Percentiles rank a stretch among this genome's conserved stretches.
These are phyloP conservation scores for Eidolon helvum DNA, from an alignment of 2,113 vertebrate genomes.

Conservation along the genomic window DNA sequence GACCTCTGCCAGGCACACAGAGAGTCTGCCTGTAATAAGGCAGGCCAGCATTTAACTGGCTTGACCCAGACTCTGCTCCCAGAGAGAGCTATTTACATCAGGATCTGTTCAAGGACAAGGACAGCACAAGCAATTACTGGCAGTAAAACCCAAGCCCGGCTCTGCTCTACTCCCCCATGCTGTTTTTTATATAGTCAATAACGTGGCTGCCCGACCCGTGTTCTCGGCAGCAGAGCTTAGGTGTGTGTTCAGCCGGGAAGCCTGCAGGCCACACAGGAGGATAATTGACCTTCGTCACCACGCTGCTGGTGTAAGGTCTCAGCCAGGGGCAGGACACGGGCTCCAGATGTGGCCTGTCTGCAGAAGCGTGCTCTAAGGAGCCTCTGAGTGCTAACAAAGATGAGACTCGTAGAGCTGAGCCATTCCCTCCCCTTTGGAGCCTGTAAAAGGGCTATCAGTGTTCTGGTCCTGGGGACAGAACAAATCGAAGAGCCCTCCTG, in stretches of 20 bases:
- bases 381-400: not conserved
- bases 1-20: not conserved
- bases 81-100: slow-evolving; percentile 68
- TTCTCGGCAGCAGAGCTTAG: slow-evolving; percentile 10
- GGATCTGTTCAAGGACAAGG: slow-evolving; percentile 76
- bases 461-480: not conserved
- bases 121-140: slow-evolving; percentile 40
- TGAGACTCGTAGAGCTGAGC: not conserved
- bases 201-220: not conserved
- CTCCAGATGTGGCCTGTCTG: slow-evolving; percentile 45
- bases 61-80: slow-evolving; percentile 14
- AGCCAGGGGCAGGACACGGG: not conserved
- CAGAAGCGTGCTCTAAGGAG: not conserved
- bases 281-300: not conserved
- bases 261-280: accelerated
- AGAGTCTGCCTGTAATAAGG: not conserved
- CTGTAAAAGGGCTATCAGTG: not conserved
- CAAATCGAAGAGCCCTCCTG: not conserved
- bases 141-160: slow-evolving; percentile 20
- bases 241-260: slow-evolving; percentile 48
- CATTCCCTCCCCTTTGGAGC: not conserved
- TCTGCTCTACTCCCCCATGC: not conserved
- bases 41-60: not conserved
- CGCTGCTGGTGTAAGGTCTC: slow-evolving; percentile 61
- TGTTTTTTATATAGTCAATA: slow-evolving; percentile 45